Evolutionary conservation across 2,888 invertebrate genomes (phyloP).

Genomic region (Phalangium opilio): DNA sequence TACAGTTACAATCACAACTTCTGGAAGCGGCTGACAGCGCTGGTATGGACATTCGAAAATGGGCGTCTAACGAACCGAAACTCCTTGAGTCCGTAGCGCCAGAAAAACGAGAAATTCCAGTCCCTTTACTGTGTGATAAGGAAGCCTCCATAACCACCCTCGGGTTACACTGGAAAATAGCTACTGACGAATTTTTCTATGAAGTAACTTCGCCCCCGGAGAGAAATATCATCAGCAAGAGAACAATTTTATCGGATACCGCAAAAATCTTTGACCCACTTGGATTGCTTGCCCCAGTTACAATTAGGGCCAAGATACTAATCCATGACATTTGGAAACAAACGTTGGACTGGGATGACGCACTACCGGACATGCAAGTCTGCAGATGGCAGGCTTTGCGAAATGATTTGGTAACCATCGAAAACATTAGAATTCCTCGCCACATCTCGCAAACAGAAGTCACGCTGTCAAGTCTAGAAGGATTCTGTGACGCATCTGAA

Average conservation of each 20-base stretch:
- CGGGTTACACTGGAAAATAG: too few species aligned
- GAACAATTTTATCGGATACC: not conserved
- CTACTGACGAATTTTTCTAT: too few species aligned
- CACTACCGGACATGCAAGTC: not conserved
- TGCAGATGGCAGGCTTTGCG: conserved; percentile 1
- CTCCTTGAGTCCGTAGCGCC: not conserved
- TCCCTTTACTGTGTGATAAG: not conserved
- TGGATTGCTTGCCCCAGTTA: not conserved
- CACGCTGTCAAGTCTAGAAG: conserved; percentile 7
- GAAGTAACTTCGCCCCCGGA: not conserved
- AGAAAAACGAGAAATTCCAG: not conserved
- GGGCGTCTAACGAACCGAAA: not conserved
- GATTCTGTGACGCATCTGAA: conserved; percentile 21
- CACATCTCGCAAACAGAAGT: not conserved
- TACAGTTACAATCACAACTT: not conserved
- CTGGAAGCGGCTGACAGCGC: not conserved
- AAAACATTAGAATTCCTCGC: not conserved
- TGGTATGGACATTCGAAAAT: not conserved
- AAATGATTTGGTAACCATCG: not conserved
- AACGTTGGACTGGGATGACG: not conserved
- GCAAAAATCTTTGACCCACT: conserved; percentile 2
- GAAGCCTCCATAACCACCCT: too few species aligned
- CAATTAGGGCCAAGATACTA: not conserved
- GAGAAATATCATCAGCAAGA: not conserved
- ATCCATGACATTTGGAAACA: not conserved